Evolutionary conservation across 2,888 invertebrate genomes (phyloP), one percentile per base, ranked within the genome.

Genomic region (Venustoraphidia nigricollis): DNA sequence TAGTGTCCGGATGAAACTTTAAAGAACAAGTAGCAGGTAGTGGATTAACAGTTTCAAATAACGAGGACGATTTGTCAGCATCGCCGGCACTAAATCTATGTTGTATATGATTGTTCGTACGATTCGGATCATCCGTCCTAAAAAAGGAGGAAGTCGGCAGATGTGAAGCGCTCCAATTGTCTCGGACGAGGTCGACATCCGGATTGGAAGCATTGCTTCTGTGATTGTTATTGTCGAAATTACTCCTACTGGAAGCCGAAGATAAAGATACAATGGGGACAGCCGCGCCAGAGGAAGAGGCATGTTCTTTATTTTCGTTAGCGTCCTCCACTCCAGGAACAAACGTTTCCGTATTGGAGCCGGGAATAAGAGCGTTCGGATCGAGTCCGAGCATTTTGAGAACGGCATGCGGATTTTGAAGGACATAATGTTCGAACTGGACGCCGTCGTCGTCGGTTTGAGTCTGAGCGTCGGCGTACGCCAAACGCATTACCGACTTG

Each of bases 371-470:
- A 57, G 60, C 56, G 56, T 65, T 58, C 49, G 84, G 76, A 57
- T 85, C 82, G 49, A 87, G 70, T 9, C 86, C 86, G 42, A 88
- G 69, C 37, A 86, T 75, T 38, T 79, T 73, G 64, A 88, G 72
- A 13, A 84, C 83, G 17, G 79, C 75, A 3, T 78, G 77, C 0
- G 85, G 83, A 66, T 88, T 83, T 53, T 81, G 77, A 59, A 79
- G 66, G 40, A 87, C 78, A 63, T 78, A 83, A 50, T 73, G 71
- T 41, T 77, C 76, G 44, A 82, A 69, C 48, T 72, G 63, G 55
- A 77, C 77, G 9, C 74, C 68, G 53, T 75, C 72, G 54, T 73
- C 71, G 53, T 81, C 79, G 3, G 82, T 82, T 65, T 83, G 82
- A 10, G 79, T 78, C 41, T 64, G 62, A 2, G 58, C 60, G 43